Base-by-base conservation (phyloP, 1,140 invertebrate genomes). In the Sinella curviseta region DNA sequence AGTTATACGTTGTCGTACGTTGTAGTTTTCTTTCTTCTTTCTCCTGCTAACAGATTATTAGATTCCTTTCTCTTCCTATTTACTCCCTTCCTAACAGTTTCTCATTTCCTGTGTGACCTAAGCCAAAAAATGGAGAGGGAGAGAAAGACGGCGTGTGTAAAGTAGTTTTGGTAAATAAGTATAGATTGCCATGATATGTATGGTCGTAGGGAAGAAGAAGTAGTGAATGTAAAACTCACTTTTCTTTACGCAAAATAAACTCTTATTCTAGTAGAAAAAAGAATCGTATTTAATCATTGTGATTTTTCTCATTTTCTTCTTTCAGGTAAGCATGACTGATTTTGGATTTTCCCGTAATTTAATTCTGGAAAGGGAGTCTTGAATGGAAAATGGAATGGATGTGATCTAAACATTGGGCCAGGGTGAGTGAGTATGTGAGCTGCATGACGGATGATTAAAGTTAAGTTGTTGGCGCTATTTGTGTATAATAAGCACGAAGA, bases 281-380 rank as follows among this genome's bases (percentile, higher is more conserved):
- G 65, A 70, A 70, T 31, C 12, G 31, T 70, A 33, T 33, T 70
- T 70, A 70, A 70, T 70, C 65, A 70, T 70, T 70, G 34, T 75
- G 70, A 34, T 12, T 36, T 54, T 75, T 75, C 28, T 75, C 34
- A 48, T 48, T 48, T 74, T 75, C 39, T 75, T 20, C 16, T 75
- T 75, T 75, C 74, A 75, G 74, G 74, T 75, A 75, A 75, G 74
- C 74, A 75, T 75, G 34, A 54, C 74, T 75, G 74, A 75, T 54
- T 75, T 75, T 26, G 74, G 74, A 75, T 75, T 75, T 75, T 26
- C 34, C 39, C 8, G 2, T 75, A 70, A 70, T 70, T 70, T 70
- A 70, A 70, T 70, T 70, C 65, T 70, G 28, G 65, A 70, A 33
- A 70, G 28, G 24, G 31, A 70, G n/a, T 8, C 31, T 70, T 30